Base-by-base conservation (phyloP, 1,140 invertebrate species). In the Probaryconus sp. region DNA sequence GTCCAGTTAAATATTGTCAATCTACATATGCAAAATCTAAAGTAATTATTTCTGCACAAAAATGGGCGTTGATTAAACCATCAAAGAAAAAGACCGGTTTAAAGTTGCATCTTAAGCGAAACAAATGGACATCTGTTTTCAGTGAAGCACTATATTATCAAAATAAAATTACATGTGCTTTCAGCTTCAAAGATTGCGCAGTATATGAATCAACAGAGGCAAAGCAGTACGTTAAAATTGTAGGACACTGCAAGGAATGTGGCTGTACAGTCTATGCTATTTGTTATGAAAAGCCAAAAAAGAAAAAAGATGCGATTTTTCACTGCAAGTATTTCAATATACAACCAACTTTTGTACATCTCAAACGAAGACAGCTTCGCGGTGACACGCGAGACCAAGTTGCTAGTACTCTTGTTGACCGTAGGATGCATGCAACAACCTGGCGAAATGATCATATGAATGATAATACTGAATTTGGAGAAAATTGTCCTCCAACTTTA, bases 381-480 rank as follows among this genome's bases (percentile, higher is more conserved):
- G 51, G 51, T 4, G 18, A 16, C 6, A 4, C 9, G 7, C 24
- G 69, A 20, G 1, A 10, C 16, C 0, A 45, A 38, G 30, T 64
- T 3, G 69, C 43, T n/a, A 33, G 7, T 5, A 7, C 38, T 5
- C 26, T 72, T 3, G 35, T 72, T 1, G 51, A 51, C 17, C 10
- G 16, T 2, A 10, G 26, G 2, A 72, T 45, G 21, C 11, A 16
- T 17, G 60, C 69, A 7, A 18, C 33, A n/a, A 37, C 10, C 10
- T 64, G 60, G 50, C 51, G 21, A 2, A 47, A 50, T 9, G 43
- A 72, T 11, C 26, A 72, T 14, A 53, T 45, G 5, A 30, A n/a
- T 4, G n/a, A 48, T 9, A 9, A 18, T 2, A 65, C 50, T 17
- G 17, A 31, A n/a, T 51, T 65, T 51, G 40, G 50, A 26, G 69